phyloP scores from a whole-genome alignment of 2,797 vertebrate genomes.

The Orestias chungarensis region DNA sequence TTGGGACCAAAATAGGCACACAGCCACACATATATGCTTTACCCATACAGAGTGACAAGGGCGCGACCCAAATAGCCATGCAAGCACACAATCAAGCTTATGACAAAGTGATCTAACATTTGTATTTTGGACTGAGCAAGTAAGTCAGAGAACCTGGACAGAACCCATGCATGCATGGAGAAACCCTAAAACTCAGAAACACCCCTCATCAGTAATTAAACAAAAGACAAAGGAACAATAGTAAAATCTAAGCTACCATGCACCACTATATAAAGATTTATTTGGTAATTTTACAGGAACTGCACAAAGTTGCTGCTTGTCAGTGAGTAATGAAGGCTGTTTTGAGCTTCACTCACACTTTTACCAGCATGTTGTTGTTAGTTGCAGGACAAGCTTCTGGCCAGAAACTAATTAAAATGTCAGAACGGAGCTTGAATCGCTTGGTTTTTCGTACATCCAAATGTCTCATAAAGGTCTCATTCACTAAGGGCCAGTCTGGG shows the following conservation, averaged over 20 bases:
- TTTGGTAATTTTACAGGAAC: background rate
- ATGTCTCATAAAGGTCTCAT: conserved; percentile 68
- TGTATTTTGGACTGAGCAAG: background rate
- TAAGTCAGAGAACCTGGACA: background rate
- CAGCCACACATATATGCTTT: background rate
- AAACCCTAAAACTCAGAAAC: background rate
- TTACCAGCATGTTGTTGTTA: conserved; percentile 18
- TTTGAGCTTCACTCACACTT: conserved; percentile 17
- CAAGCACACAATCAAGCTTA: background rate
- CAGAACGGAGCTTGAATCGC: conserved; percentile 28
- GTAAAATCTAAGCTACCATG: background rate
- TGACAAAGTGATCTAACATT: background rate
- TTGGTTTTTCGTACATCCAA: conserved; percentile 47
- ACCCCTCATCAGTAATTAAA: background rate
- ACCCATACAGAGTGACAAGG: background rate
- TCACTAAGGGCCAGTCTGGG: conserved; percentile 61
- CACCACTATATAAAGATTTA: background rate
- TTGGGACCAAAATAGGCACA: too few species aligned
- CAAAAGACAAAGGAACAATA: background rate
- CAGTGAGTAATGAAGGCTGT: conserved; percentile 4
- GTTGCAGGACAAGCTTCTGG: conserved; percentile 10
- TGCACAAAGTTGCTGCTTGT: background rate
- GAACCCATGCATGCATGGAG: background rate
- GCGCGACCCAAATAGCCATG: background rate
- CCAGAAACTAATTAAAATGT: conserved; percentile 48